A percentile compares a stretch with the other conserved stretches of the same genome.
These are phyloP conservation scores for Drosophila parabipectinata DNA, from an alignment of 1,140 invertebrate genomes.

Conservation along the genomic window DNA sequence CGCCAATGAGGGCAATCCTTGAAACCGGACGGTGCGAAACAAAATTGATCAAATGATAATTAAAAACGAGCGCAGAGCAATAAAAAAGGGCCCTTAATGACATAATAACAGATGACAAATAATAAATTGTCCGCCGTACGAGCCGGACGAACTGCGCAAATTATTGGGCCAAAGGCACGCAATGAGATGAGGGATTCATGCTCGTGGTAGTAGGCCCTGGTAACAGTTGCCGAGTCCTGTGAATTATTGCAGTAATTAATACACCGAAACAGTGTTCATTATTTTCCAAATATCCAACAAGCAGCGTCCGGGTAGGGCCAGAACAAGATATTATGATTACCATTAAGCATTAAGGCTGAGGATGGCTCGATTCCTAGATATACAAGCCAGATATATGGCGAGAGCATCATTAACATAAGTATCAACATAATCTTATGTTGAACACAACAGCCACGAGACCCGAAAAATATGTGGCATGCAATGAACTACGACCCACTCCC, in stretches of 20 bases:
- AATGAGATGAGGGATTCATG: slow-evolving; percentile 8
- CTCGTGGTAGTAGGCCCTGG: slow-evolving; percentile 4
- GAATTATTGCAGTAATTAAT: slow-evolving; percentile 80
- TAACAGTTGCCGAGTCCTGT: slow-evolving; percentile 55
- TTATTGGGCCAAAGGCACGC: slow-evolving; percentile 43
- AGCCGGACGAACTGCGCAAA: slow-evolving; percentile 53
- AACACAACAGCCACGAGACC: slow-evolving; percentile 33
- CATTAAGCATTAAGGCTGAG: slow-evolving; percentile 54
- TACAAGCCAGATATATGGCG: slow-evolving; percentile 36
- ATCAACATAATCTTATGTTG: slow-evolving; percentile 66
- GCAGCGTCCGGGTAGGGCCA: slow-evolving; percentile 1
- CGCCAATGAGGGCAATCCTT: slow-evolving; percentile 2
- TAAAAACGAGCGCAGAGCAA: slow-evolving; percentile 70
- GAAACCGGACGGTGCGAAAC: slow-evolving; percentile 25
- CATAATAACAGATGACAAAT: slow-evolving; percentile 83
- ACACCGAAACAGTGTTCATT: slow-evolving; percentile 70
- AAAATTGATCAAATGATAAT: slow-evolving; percentile 76
- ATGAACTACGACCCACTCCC: slow-evolving; percentile 54
- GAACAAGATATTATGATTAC: slow-evolving; percentile 60
- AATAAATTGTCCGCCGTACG: slow-evolving; percentile 68
- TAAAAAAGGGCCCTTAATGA: slow-evolving; percentile 72
- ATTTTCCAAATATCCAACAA: slow-evolving; percentile 42
- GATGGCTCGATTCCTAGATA: slow-evolving; percentile 38
- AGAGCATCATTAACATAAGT: slow-evolving; percentile 64
- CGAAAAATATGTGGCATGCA: slow-evolving; percentile 46